Evolutionary conservation across 2,113 vertebrate species (phyloP).

Genomic region (Strigops habroptila): DNA sequence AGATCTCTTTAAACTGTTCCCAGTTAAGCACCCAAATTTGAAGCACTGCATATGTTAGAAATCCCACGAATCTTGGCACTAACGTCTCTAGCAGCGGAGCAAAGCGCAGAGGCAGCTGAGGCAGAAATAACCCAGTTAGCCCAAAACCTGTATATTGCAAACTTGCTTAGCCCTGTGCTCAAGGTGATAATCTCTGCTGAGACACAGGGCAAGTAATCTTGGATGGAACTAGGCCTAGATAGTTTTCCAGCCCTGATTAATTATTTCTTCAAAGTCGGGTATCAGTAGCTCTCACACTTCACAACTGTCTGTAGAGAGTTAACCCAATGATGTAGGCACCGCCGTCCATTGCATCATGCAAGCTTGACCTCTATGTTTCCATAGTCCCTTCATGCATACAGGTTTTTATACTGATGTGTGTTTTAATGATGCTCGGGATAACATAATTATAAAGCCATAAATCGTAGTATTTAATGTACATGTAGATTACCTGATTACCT

Average conservation of each 20-base stretch:
- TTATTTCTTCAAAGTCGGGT: not conserved
- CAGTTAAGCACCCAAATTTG: not conserved
- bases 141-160: not conserved
- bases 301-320: not conserved
- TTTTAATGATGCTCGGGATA: not conserved
- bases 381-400: rapidly evolving
- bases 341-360: rapidly evolving
- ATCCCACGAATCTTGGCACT: not conserved
- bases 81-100: not conserved
- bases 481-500: not conserved
- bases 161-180: not conserved
- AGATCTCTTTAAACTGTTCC: not conserved
- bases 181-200: not conserved
- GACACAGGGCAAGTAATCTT: not conserved
- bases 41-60: not conserved
- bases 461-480: not conserved
- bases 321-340: not conserved
- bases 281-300: not conserved
- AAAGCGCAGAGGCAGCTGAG: not conserved
- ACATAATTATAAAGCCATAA: not conserved
- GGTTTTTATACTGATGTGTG: not conserved
- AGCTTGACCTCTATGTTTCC: not conserved
- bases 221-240: rapidly evolving
- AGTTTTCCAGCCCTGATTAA: not conserved
- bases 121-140: not conserved